Evolutionary conservation across 2,888 invertebrate genomes (phyloP), one percentile per base, ranked within the genome.

Genomic region (Smittia sp.): DNA sequence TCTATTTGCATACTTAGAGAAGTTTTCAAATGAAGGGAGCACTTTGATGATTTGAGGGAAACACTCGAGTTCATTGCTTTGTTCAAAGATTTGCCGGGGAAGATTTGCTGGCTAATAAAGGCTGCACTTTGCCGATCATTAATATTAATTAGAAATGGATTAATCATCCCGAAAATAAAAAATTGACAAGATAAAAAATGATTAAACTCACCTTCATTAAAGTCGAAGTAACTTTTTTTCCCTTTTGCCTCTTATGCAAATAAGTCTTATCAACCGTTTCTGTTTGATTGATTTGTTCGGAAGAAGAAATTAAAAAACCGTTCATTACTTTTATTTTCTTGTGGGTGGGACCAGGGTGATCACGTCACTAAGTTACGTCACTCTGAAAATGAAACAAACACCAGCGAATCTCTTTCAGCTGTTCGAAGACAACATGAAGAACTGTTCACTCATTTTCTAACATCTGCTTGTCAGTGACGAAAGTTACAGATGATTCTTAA

Each of bases 71-170:
- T 15, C n/a, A 6, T 52, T 52, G 18, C n/a, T n/a, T n/a, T n/a
- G n/a, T n/a, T n/a, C n/a, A n/a, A n/a, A n/a, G n/a, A n/a, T n/a
- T n/a, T n/a, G n/a, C n/a, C n/a, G n/a, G n/a, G n/a, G n/a, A n/a
- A n/a, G n/a, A n/a, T 46, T 46, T 46, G 6, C n/a, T 11, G 11
- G 46, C 46, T 65, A 65, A 65, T 65, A 25, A 65, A 65, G 11
- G 18, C 20, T 32, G 32, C 25, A 65, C 2, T 27, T 2, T 24
- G 24, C 18, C 15, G n/a, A 54, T 39, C 62, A 72, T 72, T 72
- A 72, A 72, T 72, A 24, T 72, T 62, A 72, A 72, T 72, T 72
- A 72, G 72, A 32, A 39, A 54, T 27, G 58, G 62, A 72, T 70
- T 70, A 70, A 70, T 70, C 69, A 70, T 54, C 54, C 52, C 32